Percentiles rank a stretch among this genome's conserved stretches.
These are phyloP conservation scores for Zaprionus davidi DNA, from an alignment of 1,140 invertebrate genomes.

Conservation along the genomic window DNA sequence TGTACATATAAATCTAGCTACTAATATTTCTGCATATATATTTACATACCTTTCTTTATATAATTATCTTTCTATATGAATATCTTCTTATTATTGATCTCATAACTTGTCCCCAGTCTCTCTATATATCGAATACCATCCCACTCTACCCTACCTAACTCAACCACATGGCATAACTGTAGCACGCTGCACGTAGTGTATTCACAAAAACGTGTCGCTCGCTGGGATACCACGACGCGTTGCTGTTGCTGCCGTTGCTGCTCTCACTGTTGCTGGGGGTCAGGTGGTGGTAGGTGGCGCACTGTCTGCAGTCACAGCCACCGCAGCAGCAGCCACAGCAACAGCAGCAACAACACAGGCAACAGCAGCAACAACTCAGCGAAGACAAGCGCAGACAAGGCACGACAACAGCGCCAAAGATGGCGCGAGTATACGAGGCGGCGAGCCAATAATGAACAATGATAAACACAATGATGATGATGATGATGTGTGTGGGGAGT, in stretches of 20 bases:
- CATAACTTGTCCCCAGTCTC: no score
- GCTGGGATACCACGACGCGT: conserved; percentile 15
- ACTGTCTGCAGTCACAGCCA: conserved; percentile 55
- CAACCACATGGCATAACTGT: background rate
- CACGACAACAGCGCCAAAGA: conserved; percentile 66
- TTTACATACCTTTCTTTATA: no score
- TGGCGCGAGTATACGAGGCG: conserved; percentile 63
- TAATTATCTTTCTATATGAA: no score
- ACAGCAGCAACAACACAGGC: conserved; percentile 3
- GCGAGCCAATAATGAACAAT: conserved; percentile 35
- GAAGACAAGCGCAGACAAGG: conserved; percentile 11
- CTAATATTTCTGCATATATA: no score
- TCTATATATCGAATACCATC: no score
- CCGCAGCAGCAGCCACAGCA: conserved; percentile 29
- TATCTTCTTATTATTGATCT: no score
- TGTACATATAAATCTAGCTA: no score
- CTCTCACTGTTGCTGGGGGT: conserved; percentile 38
- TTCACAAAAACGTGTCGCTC: conserved; percentile 25
- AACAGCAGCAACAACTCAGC: conserved; percentile 26
- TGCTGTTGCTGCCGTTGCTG: conserved; percentile 18
- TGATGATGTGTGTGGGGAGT: background rate
- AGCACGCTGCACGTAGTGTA: background rate
- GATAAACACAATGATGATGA: conserved; percentile 6
- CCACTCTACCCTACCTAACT: background rate
- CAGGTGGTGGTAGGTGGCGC: conserved; percentile 68